Evolutionary conservation across 2,113 vertebrate genomes (phyloP), one percentile per base, ranked within the genome.

Genomic region (Paradisaea rubra): DNA sequence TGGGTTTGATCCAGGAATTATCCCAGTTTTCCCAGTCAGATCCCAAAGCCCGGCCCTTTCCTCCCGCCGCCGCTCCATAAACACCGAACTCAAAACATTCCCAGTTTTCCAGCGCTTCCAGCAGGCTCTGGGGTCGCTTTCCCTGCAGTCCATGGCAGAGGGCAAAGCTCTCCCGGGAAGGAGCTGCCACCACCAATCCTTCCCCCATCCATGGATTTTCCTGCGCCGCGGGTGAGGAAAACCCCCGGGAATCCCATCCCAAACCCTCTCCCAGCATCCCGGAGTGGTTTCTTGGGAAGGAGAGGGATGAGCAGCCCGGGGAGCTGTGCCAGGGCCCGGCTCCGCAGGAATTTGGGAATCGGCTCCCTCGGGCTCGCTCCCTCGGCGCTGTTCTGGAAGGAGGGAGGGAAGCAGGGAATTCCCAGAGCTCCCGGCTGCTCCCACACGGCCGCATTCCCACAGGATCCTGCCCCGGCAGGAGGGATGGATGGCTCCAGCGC

Each of bases 11-110:
- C 21, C 52, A 13, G 71, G 88, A 80, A 61, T 76, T n/a, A 88
- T 88, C 74, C 57, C 56, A 12, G 66, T 52, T 85, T 89, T 79
- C 85, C 92, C 88, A 70, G 23, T 37, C 86, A 45, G 63, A 74
- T 59, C 92, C 85, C 92, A 64, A 64, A 91, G 13, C 44, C 9
- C 11, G 12, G 24, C 80, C 30, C 73, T 70, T 8, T 74, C 49
- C 66, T 53, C 45, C 77, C 27, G 89, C 93, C 88, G 95, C 91
- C 2, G 27, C 27, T 72, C 45, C 85, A 25, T 4, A 11, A 45
- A 53, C 73, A 47, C 72, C 33, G 30, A 5, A 19, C 3, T 7
- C 73, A 10, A 10, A 69, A 17, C 61, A 9, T 45, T 78, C 92
- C 87, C 84, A 7, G 3, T 50, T 86, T 89, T 59, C 88, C 95